phyloP scores from a whole-genome alignment of 1,140 invertebrate species.

The Caerostris extrusa region DNA sequence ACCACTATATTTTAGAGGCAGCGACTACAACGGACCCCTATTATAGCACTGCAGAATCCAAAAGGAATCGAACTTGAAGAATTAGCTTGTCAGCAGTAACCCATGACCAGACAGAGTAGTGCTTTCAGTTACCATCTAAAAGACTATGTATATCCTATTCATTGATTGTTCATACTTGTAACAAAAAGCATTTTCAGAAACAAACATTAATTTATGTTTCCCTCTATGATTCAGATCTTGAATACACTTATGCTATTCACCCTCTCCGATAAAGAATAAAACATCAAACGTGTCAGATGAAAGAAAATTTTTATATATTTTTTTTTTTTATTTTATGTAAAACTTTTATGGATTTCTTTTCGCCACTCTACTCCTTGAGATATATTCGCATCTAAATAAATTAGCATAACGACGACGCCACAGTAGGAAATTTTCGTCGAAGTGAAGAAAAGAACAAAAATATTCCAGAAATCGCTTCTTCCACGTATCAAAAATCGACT shows the following conservation, averaged over 20 bases:
- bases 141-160: too few species aligned
- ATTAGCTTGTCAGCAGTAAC: too few species aligned
- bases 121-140: too few species aligned
- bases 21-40: too few species aligned
- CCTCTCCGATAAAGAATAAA: not conserved
- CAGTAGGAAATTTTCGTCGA: not conserved
- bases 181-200: too few species aligned
- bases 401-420: not conserved
- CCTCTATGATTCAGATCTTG: not conserved
- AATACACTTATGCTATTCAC: not conserved
- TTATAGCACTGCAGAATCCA: too few species aligned
- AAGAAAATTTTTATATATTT: not conserved
- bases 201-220: too few species aligned
- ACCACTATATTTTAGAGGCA: too few species aligned
- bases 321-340: not conserved
- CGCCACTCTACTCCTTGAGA: not conserved
- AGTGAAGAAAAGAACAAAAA: not conserved
- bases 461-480: not conserved
- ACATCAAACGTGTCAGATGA: not conserved
- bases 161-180: too few species aligned
- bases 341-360: constrained; percentile 42
- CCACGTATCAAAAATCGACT: not conserved
- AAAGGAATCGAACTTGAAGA: too few species aligned
- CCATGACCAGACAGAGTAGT: too few species aligned
- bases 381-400: constrained; percentile 34